These are phyloP conservation scores for Polydrusus pterygomalis DNA, from an alignment of 2,888 invertebrate species.

Conservation along the genomic window DNA sequence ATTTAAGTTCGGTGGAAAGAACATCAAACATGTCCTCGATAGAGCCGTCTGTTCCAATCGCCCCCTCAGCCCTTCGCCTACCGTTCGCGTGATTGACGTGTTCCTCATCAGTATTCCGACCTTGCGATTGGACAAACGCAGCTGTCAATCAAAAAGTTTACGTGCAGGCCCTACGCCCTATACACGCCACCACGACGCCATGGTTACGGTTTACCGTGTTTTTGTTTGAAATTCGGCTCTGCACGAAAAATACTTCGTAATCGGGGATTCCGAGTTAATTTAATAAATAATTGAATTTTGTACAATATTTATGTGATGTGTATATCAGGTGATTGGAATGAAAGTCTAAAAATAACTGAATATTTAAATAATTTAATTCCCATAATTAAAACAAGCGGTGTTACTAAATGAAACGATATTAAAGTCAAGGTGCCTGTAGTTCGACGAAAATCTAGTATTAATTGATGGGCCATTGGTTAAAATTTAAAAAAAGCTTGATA, in stretches of 20 bases:
- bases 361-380: background rate
- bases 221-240: conserved; percentile 56
- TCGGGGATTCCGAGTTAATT: conserved; percentile 51
- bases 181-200: conserved; percentile 62
- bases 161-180: conserved; percentile 67
- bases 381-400: background rate
- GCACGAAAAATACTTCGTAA: conserved; percentile 52
- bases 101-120: conserved; percentile 84
- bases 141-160: conserved; percentile 85
- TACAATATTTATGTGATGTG: conserved; percentile 17
- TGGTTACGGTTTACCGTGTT: conserved; percentile 47
- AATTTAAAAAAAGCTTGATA: no score
- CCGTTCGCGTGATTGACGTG: conserved; percentile 80
- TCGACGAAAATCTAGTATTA: no score
- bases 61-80: conserved; percentile 36
- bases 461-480: no score
- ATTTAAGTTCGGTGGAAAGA: conserved; percentile 33
- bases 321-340: background rate
- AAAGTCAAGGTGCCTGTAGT: no score
- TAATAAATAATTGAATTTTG: conserved; percentile 52
- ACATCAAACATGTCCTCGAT: conserved; percentile 49
- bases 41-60: conserved; percentile 44
- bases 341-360: background rate
- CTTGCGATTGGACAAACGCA: conserved; percentile 85
- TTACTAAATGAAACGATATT: no score